A percentile compares a stretch with the other conserved stretches of the same genome.
Evolutionary conservation across 2,113 vertebrate species (phyloP).

Genomic region (Beaufortia kweichowensis): DNA sequence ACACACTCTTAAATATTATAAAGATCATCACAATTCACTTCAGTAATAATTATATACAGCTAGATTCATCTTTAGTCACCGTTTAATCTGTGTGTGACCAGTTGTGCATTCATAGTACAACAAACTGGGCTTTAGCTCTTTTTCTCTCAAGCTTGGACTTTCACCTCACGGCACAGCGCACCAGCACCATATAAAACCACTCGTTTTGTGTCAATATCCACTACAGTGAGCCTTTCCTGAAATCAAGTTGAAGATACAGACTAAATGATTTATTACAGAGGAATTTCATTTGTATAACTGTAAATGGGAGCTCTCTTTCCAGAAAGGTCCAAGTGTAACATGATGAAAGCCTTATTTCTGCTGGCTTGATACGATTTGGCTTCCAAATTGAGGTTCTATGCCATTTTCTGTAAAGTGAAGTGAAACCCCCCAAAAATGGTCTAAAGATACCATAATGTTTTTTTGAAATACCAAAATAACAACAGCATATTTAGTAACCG

Average conservation of each 20-base stretch:
- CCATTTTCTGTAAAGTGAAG: too few relatives aligned
- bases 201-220: neutral
- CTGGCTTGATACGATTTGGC: neutral
- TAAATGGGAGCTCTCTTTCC: neutral
- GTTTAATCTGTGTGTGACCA: neutral
- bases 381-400: too few relatives aligned
- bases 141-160: slow-evolving; percentile 3
- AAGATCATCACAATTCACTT: neutral
- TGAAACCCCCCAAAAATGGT: too few relatives aligned
- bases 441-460: too few relatives aligned
- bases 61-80: neutral
- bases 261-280: neutral
- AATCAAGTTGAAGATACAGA: neutral
- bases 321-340: neutral
- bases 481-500: neutral
- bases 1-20: neutral
- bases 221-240: too few relatives aligned
- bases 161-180: neutral
- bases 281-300: neutral
- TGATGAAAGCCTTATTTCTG: neutral
- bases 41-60: neutral
- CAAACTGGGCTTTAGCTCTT: neutral
- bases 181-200: slow-evolving; percentile 16
- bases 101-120: neutral
- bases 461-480: slow-evolving; percentile 1